Evolutionary conservation across 2,113 vertebrate genomes (phyloP).

Genomic region (Salvelinus alpinus): DNA sequence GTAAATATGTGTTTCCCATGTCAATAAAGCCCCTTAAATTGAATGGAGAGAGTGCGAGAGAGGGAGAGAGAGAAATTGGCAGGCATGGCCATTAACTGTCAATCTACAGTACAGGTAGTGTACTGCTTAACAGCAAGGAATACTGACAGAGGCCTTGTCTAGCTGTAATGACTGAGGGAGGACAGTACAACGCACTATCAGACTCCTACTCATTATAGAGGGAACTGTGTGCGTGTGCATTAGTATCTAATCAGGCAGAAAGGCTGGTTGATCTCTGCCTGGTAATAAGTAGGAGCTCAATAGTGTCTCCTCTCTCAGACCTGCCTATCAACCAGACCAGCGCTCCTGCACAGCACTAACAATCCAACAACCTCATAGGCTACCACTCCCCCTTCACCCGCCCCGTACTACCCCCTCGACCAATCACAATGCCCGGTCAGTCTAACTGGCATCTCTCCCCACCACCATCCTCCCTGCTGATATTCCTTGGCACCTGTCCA

Average conservation of each 20-base stretch:
- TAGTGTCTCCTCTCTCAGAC: constrained; percentile 11
- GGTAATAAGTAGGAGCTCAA: constrained; percentile 39
- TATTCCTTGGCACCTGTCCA: constrained; percentile 21
- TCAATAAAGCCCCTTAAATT: too few species aligned
- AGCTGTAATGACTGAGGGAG: constrained; percentile 17
- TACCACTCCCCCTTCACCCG: neutral
- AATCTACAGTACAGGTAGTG: constrained; percentile 1
- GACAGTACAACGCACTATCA: neutral
- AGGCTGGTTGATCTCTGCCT: constrained; percentile 22
- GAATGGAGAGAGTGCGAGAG: neutral
- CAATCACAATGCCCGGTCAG: constrained; percentile 16
- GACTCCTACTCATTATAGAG: constrained; percentile 16
- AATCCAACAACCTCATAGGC: constrained; percentile 23
- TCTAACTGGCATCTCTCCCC: constrained; percentile 1
- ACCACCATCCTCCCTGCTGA: neutral
- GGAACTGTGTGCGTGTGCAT: constrained; percentile 17
- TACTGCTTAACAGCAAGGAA: neutral
- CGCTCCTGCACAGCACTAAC: constrained; percentile 18
- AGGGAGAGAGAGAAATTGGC: neutral
- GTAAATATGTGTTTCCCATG: too few species aligned
- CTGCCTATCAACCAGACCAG: constrained; percentile 30
- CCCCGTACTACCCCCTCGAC: neutral
- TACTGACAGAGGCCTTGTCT: constrained; percentile 12
- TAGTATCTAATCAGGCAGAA: constrained; percentile 47
- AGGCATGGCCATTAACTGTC: neutral